phyloP scores from a whole-genome alignment of 2,113 vertebrate genomes.

The Cyanoderma ruficeps region DNA sequence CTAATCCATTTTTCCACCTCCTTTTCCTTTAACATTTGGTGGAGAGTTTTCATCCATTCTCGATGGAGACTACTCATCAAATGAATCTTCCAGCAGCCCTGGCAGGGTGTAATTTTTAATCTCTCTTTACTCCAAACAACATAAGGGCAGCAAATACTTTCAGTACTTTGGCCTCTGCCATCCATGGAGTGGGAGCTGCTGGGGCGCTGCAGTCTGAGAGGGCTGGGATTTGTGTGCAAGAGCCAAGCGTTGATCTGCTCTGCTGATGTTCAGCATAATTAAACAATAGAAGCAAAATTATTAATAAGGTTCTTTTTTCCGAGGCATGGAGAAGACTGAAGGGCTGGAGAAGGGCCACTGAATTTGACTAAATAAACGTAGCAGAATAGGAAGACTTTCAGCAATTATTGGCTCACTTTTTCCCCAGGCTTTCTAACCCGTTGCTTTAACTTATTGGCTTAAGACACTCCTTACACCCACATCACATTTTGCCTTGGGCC shows the following conservation, averaged over 20 bases:
- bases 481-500: conserved; percentile 40
- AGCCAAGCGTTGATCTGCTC: neutral
- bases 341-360: neutral
- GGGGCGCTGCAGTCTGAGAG: neutral
- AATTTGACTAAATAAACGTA: conserved; percentile 15
- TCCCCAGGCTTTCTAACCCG: neutral
- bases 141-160: neutral
- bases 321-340: neutral
- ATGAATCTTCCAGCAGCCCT: neutral
- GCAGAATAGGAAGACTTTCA: conserved; percentile 33
- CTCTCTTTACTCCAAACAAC: neutral
- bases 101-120: neutral
- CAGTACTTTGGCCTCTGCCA: neutral
- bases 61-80: neutral
- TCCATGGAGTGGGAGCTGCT: neutral
- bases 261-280: conserved; percentile 22
- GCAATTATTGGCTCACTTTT: conserved; percentile 36
- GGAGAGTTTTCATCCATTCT: neutral
- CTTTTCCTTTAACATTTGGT: neutral
- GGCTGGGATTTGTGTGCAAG: neutral
- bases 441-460: neutral
- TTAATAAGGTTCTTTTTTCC: neutral
- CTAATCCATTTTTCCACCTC: neutral
- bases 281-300: neutral
- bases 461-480: conserved; percentile 34